These are phyloP conservation scores for Cotesia typhae DNA, from an alignment of 1,140 invertebrate species.

Conservation along the genomic window DNA sequence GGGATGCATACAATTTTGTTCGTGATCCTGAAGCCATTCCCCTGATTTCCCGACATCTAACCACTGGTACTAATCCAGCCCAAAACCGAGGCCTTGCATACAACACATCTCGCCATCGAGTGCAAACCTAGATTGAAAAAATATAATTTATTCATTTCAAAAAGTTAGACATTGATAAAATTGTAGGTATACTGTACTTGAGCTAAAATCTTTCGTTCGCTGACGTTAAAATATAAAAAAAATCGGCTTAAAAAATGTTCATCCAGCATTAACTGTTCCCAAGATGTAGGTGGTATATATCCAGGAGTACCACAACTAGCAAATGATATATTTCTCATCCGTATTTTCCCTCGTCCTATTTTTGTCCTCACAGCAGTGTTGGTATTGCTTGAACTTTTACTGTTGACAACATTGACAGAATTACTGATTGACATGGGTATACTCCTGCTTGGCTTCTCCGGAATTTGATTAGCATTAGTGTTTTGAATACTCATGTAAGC, in stretches of 20 bases:
- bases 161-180: conserved; percentile 1
- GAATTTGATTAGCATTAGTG: conserved; percentile 54
- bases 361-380: conserved; percentile 46
- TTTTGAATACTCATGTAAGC: conserved; percentile 61
- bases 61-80: conserved; percentile 81
- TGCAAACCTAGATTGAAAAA: conserved; percentile 69
- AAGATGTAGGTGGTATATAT: conserved; percentile 67
- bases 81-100: conserved; percentile 86
- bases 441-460: conserved; percentile 68
- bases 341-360: conserved; percentile 46
- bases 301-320: conserved; percentile 57
- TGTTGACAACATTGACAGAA: conserved; percentile 46
- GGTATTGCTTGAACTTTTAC: conserved; percentile 52
- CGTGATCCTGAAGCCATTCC: conserved; percentile 72
- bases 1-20: conserved; percentile 80
- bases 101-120: conserved; percentile 84
- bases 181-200: conserved; percentile 67
- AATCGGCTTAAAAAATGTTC: conserved; percentile 85
- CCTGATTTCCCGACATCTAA: conserved; percentile 83
- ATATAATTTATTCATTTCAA: background rate
- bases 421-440: conserved; percentile 43
- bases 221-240: conserved; percentile 85
- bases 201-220: conserved; percentile 80
- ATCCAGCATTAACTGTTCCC: conserved; percentile 82
- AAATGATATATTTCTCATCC: conserved; percentile 53